Conservation (phyloP, 2,113 vertebrate genomes). For the Spizaetus ornatus region DNA sequence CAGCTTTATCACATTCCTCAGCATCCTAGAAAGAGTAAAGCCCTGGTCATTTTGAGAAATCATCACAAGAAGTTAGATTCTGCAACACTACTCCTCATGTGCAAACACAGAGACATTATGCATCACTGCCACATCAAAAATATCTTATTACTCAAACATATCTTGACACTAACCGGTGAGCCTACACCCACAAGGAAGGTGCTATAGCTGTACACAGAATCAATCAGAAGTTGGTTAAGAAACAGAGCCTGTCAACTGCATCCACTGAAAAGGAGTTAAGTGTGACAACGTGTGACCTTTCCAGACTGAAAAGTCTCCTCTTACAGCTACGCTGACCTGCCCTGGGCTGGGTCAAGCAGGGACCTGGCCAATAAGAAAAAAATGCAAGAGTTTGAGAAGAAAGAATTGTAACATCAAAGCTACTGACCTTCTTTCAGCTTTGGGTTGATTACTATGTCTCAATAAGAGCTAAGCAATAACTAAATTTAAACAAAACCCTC, state of each 20-base stretch:
- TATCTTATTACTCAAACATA: neutral
- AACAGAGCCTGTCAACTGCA: neutral
- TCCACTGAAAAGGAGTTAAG: neutral
- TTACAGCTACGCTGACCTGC: neutral
- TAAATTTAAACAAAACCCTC: neutral
- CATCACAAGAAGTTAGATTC: neutral
- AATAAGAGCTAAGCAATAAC: neutral
- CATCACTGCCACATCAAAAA: neutral
- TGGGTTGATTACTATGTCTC: neutral
- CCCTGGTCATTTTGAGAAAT: neutral
- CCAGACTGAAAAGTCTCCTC: neutral
- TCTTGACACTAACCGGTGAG: neutral
- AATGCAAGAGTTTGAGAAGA: neutral
- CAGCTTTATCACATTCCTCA: slow-evolving; percentile 97
- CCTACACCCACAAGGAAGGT: neutral
- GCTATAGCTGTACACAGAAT: neutral
- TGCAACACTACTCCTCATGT: neutral
- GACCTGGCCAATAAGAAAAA: neutral
- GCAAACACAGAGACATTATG: neutral
- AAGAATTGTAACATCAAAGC: neutral
- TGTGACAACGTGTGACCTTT: neutral
- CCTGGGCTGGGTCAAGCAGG: neutral
- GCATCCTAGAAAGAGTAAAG: slow-evolving; percentile 80
- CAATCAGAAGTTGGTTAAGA: neutral
- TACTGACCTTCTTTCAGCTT: neutral